phyloP scores from a whole-genome alignment of 2,888 invertebrate species.

The Acanthosepion lycidas region DNA sequence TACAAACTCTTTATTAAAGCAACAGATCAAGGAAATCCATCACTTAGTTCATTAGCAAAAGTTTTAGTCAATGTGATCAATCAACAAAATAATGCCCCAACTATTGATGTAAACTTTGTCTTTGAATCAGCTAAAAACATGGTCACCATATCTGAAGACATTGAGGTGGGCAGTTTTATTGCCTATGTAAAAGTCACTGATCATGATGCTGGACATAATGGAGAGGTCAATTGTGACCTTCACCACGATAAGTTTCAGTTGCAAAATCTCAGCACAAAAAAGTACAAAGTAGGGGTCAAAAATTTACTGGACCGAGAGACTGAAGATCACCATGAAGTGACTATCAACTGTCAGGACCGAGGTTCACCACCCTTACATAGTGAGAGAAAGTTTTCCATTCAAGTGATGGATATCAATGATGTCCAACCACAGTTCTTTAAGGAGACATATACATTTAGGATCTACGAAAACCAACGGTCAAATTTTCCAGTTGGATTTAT shows the following conservation, averaged over 20 bases:
- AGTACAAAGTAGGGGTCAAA: constrained; percentile 6
- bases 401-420: constrained; percentile 18
- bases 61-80: neutral
- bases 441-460: neutral
- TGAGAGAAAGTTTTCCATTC: neutral
- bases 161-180: neutral
- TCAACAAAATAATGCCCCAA: neutral
- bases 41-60: neutral
- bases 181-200: neutral
- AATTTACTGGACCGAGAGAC: neutral
- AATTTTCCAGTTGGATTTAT: neutral
- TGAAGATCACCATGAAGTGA: neutral
- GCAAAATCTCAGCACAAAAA: neutral
- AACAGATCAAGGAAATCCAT: neutral
- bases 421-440: constrained; percentile 12
- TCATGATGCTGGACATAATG: neutral
- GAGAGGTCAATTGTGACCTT: neutral
- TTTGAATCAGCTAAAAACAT: neutral
- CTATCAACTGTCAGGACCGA: neutral
- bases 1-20: neutral
- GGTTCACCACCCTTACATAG: neutral
- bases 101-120: neutral
- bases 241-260: neutral
- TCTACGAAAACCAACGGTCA: neutral
- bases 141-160: neutral